A percentile compares a stretch with the other conserved stretches of the same genome.
Evolutionary conservation across 2,113 vertebrate species (phyloP).

Genomic region (Calypte anna): DNA sequence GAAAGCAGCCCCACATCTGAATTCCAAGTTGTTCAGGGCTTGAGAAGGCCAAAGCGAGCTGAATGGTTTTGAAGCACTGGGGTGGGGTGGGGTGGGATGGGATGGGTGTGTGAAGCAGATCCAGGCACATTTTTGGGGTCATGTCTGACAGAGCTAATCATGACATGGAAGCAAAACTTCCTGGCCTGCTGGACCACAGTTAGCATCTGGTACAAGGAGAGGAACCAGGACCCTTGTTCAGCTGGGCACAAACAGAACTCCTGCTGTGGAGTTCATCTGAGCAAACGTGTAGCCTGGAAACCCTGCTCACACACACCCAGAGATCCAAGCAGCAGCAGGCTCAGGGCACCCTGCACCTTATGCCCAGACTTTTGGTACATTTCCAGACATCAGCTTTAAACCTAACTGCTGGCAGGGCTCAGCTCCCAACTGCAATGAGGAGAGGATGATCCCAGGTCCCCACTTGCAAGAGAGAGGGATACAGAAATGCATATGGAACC

Average conservation of each 20-base stretch:
- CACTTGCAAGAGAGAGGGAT: not conserved
- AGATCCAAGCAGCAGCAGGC: not conserved
- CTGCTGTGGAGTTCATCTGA: not conserved
- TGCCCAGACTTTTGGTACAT: not conserved
- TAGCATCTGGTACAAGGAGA: not conserved
- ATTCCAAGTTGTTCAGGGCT: not conserved
- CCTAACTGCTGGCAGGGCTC: not conserved
- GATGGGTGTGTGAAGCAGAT: not conserved
- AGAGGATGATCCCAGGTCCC: not conserved
- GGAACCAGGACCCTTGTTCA: not conserved
- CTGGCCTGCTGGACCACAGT: not conserved
- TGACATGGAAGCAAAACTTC: not conserved
- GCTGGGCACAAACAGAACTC: not conserved
- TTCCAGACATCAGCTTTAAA: not conserved
- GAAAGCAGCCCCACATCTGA: not conserved
- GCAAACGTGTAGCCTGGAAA: not conserved
- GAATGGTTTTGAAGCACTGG: not conserved
- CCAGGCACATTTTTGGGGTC: not conserved
- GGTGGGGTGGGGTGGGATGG: not conserved
- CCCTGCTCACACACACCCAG: fast-evolving
- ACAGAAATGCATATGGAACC: not conserved
- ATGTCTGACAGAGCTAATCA: not conserved
- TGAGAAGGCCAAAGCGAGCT: not conserved
- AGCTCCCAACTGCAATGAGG: not conserved
- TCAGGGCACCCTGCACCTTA: not conserved